Evolutionary conservation across 2,888 invertebrate genomes (phyloP).

Genomic region (Mimachlamys varia): DNA sequence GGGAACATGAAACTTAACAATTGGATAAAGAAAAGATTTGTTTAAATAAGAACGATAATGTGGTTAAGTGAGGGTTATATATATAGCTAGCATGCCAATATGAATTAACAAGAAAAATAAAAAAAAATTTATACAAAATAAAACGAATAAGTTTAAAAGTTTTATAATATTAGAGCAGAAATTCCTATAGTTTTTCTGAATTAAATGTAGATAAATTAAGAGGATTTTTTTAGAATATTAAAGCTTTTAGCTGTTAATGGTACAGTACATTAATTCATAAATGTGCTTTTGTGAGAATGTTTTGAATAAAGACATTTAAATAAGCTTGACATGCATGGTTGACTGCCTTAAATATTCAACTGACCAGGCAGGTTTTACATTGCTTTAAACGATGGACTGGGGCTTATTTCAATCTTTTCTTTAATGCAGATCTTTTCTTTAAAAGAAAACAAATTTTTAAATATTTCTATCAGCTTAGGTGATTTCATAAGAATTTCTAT

Average conservation of each 20-base stretch:
- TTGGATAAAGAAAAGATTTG: conserved; percentile 22
- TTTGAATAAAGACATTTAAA: neutral
- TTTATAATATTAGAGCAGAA: neutral
- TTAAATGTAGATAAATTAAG: neutral
- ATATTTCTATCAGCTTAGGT: neutral
- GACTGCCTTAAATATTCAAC: neutral
- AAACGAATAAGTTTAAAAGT: neutral
- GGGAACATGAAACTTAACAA: neutral
- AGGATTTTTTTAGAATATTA: neutral
- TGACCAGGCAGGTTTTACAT: neutral
- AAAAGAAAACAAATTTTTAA: too few species aligned
- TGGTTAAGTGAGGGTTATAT: neutral
- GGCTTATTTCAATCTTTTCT: neutral
- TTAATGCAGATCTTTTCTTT: too few species aligned
- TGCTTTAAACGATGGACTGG: neutral
- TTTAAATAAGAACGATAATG: neutral
- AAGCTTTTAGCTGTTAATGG: neutral
- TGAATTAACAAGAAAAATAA: neutral
- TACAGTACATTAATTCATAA: neutral
- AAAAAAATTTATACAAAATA: neutral
- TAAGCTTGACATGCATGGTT: neutral
- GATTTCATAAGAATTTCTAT: neutral
- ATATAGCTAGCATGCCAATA: neutral
- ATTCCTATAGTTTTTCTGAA: neutral
- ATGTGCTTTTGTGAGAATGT: neutral